Evolutionary conservation across 2,888 invertebrate species (phyloP).

Genomic region (Chydorus sphaericus): DNA sequence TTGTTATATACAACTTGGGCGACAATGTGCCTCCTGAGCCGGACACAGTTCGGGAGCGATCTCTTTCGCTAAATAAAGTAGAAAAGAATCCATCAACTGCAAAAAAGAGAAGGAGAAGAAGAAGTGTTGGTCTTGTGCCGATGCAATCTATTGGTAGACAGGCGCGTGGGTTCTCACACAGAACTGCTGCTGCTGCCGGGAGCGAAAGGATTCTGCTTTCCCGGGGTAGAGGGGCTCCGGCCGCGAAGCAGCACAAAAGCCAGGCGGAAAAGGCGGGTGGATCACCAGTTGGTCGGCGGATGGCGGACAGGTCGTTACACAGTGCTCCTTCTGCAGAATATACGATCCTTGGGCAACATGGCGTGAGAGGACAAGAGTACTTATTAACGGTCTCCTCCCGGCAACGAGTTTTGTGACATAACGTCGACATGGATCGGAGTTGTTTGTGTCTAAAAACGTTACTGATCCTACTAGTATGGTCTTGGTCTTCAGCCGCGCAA

Average conservation of each 20-base stretch:
- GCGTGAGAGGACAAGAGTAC: too few relatives aligned
- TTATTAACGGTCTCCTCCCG: too few relatives aligned
- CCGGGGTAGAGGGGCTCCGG: not conserved
- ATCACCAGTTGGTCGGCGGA: slow-evolving; percentile 4
- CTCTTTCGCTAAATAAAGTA: not conserved
- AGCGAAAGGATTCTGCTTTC: not conserved
- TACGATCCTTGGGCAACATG: too few relatives aligned
- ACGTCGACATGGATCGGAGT: not conserved
- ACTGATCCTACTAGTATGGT: too few relatives aligned
- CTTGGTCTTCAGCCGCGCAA: not conserved
- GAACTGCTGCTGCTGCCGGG: not conserved
- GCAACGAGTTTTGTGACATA: too few relatives aligned
- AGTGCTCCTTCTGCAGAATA: not conserved
- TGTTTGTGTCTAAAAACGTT: too few relatives aligned
- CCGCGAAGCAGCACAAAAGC: not conserved
- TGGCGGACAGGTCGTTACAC: not conserved
- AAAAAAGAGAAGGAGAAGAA: not conserved
- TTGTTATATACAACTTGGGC: too few relatives aligned
- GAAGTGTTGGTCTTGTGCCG: too few relatives aligned
- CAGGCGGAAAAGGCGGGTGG: not conserved
- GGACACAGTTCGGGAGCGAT: not conserved
- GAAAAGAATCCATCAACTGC: not conserved
- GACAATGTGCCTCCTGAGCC: not conserved
- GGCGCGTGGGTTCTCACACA: not conserved
- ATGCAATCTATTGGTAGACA: not conserved